phyloP scores from a whole-genome alignment of 2,888 invertebrate genomes.

The Lysandra coridon region DNA sequence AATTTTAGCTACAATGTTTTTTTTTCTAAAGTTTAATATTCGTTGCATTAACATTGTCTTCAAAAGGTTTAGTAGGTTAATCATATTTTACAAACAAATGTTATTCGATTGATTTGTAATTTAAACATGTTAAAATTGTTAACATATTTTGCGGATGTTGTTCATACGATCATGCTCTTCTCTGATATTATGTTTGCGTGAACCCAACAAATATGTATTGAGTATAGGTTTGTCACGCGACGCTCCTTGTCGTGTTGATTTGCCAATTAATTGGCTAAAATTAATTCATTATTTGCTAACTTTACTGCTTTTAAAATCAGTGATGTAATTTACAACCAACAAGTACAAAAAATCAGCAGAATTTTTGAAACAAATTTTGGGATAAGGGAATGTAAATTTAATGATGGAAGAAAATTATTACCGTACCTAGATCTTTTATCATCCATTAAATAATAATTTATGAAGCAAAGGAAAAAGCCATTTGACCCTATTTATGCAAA shows the following conservation, averaged over 20 bases:
- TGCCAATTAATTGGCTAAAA: background rate
- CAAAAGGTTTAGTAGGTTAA: background rate
- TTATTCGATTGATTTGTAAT: slow-evolving; percentile 13
- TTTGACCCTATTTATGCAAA: no score
- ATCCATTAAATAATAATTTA: no score
- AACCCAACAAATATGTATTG: slow-evolving; percentile 5
- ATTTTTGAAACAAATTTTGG: no score
- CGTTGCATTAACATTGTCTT: background rate
- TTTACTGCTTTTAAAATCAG: background rate
- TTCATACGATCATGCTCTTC: background rate
- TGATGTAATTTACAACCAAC: no score
- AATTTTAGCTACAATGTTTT: background rate
- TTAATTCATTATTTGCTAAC: background rate
- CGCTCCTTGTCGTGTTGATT: background rate
- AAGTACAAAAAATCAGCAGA: no score
- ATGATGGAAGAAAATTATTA: no score
- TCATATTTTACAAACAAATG: background rate
- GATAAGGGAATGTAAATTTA: no score
- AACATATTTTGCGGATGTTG: background rate
- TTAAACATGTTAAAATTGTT: slow-evolving; percentile 4
- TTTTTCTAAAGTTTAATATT: background rate
- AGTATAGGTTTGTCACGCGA: slow-evolving; percentile 38
- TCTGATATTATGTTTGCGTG: background rate
- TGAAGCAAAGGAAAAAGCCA: no score
- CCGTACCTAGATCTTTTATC: no score